Base-by-base conservation (phyloP, 2,113 vertebrate genomes). In the Pangasianodon gigas region DNA sequence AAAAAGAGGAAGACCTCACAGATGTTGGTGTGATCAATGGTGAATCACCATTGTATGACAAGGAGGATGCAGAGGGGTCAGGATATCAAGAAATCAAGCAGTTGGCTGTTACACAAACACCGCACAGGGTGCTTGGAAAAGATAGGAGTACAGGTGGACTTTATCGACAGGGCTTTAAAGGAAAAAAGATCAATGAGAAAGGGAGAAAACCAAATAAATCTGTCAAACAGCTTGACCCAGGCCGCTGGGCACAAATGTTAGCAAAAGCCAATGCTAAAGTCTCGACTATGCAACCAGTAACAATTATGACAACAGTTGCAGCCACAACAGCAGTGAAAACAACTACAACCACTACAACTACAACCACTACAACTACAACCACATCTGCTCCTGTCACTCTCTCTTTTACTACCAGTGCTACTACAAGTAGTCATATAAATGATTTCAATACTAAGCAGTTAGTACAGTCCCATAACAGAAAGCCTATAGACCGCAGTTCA, bases 201-300 rank as follows among this genome's bases (percentile, higher is more conserved):
- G 94, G 94, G 48, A 93, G 94, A 89, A 97, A 96, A 91, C 91
- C 92, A 8, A 95, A 95, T 90, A 94, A 93, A 91, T 95, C 94
- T 41, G 92, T 95, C 11, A 96, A 97, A 87, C 94, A 95, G 84
- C 79, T 96, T 86, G 94, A 95, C 93, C 95, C 95, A n/a, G 94
- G 93, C 86, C 94, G 91, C 48, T 96, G 95, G 95, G 94, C 94
- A 85, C 93, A 95, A 89, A 94, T 96, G 69, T 83, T 95, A 51
- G 94, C 95, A 29, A 96, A 96, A 91, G 93, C 93, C 52, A 95
- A 96, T 29, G 90, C 92, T 32, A 96, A 95, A 86, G 86, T 91
- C 56, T 89, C 86, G 44, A 92, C 87, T 87, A 41, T 84, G n/a
- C 48, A 89, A 13, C 91, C 91, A 86, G 41, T 4, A n/a, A 81